Base-by-base conservation (phyloP, 23 tunicate genomes). In the Clavelina lepadiformis region DNA sequence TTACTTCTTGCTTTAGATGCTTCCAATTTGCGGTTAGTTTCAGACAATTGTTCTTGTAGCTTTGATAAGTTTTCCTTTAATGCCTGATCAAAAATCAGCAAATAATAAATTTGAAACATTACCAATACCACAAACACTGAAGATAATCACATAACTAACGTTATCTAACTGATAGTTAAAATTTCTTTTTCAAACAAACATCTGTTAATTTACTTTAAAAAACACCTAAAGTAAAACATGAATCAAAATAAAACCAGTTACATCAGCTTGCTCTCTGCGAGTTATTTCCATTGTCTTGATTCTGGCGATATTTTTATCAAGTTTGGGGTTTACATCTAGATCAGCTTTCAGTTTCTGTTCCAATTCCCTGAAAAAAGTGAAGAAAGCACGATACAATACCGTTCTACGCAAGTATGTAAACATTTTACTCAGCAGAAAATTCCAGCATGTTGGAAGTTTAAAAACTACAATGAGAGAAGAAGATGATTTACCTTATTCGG, bases 211-310 rank as follows among this genome's bases (percentile, higher is more conserved):
- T n/a, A n/a, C n/a, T n/a, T n/a, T n/a, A n/a, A n/a, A n/a, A n/a
- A n/a, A n/a, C n/a, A n/a, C n/a, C n/a, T n/a, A n/a, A n/a, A n/a
- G n/a, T n/a, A n/a, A n/a, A n/a, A n/a, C n/a, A n/a, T n/a, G n/a
- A n/a, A n/a, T n/a, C n/a, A n/a, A n/a, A n/a, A n/a, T n/a, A 24
- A 27, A 28, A 4, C 6, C 8, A 44, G 79, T 54, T 46, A 80
- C 96, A 7, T 88, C 96, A 33, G 20, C 64, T 33, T 76, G 83
- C 53, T 88, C 88, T 69, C 80, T 88, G 25, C 96, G 55, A 37
- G 44, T 85, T 32, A 46, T 74, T 52, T 88, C 96, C 68, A 79
- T 74, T 34, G 61, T 74, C 50, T 73, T 80, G 0, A 88, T 88
- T 28, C 88, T 50, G 35, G 53, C 53, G 35, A 69, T 21, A 63